phyloP scores from a whole-genome alignment of 2,888 invertebrate species.

The Acleris literana region DNA sequence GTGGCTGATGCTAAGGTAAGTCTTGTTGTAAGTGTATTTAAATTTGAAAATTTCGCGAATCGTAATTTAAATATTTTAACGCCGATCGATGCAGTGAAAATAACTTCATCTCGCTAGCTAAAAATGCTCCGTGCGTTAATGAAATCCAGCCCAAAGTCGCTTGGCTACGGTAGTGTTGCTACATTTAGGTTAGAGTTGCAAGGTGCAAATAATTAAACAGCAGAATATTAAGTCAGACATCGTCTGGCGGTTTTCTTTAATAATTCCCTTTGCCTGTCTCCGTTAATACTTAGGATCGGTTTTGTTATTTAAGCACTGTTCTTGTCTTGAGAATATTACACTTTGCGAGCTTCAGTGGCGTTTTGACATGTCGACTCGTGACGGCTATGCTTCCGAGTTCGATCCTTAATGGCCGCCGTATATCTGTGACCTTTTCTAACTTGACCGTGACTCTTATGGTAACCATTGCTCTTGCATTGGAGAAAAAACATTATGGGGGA shows the following conservation, averaged over 20 bases:
- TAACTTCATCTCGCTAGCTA: conserved; percentile 2
- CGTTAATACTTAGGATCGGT: conserved; percentile 20
- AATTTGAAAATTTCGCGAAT: neutral
- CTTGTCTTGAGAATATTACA: neutral
- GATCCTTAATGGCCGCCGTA: too few relatives aligned
- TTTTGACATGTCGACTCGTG: too few relatives aligned
- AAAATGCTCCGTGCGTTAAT: conserved; percentile 28
- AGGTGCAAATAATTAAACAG: conserved; percentile 56
- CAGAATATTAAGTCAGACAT: conserved; percentile 43
- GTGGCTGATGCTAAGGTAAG: conserved; percentile 61
- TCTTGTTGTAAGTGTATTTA: conserved; percentile 39
- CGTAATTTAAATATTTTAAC: conserved; percentile 40
- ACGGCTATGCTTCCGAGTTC: too few relatives aligned
- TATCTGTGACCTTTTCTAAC: too few relatives aligned
- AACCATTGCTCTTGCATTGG: too few relatives aligned
- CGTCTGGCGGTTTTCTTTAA: conserved; percentile 31
- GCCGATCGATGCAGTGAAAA: conserved; percentile 18
- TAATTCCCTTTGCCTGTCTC: conserved; percentile 22
- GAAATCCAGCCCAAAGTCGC: conserved; percentile 36
- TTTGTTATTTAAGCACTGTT: conserved; percentile 1
- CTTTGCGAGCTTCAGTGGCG: neutral
- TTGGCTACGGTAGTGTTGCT: conserved; percentile 40
- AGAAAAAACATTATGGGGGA: too few relatives aligned
- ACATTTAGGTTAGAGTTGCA: conserved; percentile 36
- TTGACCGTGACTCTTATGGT: too few relatives aligned